A percentile compares a stretch with the other conserved stretches of the same genome.
phyloP scores from a whole-genome alignment of 2,113 vertebrate species.

The Xerus inauris region DNA sequence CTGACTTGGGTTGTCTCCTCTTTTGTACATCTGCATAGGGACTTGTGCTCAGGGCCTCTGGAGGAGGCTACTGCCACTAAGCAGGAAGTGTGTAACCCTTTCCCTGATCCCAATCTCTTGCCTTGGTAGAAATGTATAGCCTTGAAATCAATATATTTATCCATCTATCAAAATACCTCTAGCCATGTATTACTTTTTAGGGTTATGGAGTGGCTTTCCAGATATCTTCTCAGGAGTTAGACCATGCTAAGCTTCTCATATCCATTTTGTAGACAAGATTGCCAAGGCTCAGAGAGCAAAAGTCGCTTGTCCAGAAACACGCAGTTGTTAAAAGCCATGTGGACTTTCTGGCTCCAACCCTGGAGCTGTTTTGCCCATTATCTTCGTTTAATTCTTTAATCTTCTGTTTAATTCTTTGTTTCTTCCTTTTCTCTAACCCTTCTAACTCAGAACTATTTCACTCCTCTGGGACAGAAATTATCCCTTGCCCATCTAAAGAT shows the following conservation, averaged over 20 bases:
- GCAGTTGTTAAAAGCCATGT: background rate
- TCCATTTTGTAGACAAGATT: accelerated
- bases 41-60: background rate
- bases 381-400: background rate
- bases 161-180: background rate
- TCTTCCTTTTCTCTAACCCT: background rate
- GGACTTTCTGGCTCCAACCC: background rate
- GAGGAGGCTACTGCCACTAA: background rate
- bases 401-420: background rate
- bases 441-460: background rate
- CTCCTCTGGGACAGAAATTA: background rate
- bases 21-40: background rate
- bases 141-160: background rate
- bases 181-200: background rate
- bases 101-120: background rate
- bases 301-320: background rate
- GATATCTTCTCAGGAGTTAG: background rate
- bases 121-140: background rate
- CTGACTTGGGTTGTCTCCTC: background rate
- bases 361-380: background rate
- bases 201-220: background rate
- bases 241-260: background rate
- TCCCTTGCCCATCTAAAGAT: background rate
- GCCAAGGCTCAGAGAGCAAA: background rate
- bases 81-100: background rate